phyloP scores from a whole-genome alignment of 2,113 vertebrate genomes.

The Pygoscelis adeliae region DNA sequence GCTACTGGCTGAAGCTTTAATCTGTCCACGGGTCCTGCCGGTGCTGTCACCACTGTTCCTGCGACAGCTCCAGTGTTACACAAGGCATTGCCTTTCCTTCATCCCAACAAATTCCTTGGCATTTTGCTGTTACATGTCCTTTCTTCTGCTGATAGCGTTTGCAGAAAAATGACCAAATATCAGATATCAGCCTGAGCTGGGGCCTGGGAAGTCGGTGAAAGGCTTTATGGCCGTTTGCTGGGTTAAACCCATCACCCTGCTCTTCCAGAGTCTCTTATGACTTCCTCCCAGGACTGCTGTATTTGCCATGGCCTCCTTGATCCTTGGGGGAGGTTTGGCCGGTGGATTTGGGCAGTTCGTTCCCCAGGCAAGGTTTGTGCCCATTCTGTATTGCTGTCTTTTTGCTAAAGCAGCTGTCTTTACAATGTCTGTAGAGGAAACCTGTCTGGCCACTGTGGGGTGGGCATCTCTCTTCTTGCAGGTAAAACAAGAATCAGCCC shows the following conservation, averaged over 20 bases:
- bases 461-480: neutral
- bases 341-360: neutral
- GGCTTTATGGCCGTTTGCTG: neutral
- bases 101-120: neutral
- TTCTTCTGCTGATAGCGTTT: neutral
- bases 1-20: neutral
- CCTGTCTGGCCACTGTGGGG: neutral
- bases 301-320: neutral
- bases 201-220: neutral
- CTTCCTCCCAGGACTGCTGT: neutral
- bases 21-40: accelerated
- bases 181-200: neutral
- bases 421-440: neutral
- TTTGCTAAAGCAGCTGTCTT: neutral
- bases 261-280: neutral
- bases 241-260: neutral
- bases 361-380: neutral
- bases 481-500: neutral
- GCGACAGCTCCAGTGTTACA: neutral
- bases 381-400: neutral
- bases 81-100: neutral
- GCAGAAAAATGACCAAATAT: neutral
- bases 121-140: accelerated
- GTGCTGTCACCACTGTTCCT: neutral
- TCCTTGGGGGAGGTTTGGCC: accelerated